Evolutionary conservation across 2,113 vertebrate genomes (phyloP).

Genomic region (Trachemys scripta): DNA sequence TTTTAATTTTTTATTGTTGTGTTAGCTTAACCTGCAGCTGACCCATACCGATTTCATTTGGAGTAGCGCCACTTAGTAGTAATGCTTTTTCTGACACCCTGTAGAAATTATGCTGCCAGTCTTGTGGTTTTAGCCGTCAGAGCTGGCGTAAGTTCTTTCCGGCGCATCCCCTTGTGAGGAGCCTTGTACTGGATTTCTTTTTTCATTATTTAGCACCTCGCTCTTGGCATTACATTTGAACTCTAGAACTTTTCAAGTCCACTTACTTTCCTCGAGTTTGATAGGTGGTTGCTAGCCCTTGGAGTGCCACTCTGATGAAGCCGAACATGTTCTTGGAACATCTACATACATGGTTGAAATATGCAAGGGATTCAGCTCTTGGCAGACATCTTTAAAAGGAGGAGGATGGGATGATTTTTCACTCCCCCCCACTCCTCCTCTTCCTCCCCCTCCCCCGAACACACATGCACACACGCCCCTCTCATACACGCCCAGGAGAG

Average conservation of each 20-base stretch:
- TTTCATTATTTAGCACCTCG: conserved; percentile 77
- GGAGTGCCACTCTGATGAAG: neutral
- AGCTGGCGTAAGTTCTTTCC: neutral
- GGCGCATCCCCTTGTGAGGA: conserved; percentile 28
- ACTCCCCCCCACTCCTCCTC: neutral
- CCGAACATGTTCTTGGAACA: neutral
- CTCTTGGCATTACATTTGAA: conserved; percentile 56
- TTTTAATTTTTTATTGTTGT: conserved; percentile 83
- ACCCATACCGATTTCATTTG: conserved; percentile 79
- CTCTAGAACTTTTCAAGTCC: conserved; percentile 65
- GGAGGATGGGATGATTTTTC: neutral
- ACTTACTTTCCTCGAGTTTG: conserved; percentile 49
- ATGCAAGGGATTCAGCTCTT: rapidly evolving
- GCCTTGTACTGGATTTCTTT: conserved; percentile 48
- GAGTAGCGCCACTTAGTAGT: conserved; percentile 61
- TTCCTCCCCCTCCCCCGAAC: neutral
- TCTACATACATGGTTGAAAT: rapidly evolving
- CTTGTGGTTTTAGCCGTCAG: neutral
- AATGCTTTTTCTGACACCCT: conserved; percentile 77
- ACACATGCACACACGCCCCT: neutral
- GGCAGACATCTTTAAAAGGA: neutral
- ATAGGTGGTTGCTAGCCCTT: conserved; percentile 57
- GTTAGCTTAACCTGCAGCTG: conserved; percentile 83
- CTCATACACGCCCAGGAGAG: neutral
- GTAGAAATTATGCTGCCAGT: conserved; percentile 40